phyloP scores from a whole-genome alignment of 2,888 invertebrate species.

The Spilarctia lutea region DNA sequence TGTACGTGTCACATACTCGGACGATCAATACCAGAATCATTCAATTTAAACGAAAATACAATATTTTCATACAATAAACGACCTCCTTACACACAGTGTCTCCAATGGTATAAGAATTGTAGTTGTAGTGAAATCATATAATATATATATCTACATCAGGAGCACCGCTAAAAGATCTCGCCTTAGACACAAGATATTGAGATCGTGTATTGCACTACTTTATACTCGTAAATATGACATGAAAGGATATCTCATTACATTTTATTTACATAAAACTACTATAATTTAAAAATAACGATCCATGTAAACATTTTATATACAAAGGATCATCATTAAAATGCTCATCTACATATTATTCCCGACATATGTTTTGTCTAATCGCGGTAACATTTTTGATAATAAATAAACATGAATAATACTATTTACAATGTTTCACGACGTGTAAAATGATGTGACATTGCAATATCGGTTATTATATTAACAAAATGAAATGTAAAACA shows the following conservation, averaged over 20 bases:
- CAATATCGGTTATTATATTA: conserved; percentile 45
- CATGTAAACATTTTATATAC: conserved; percentile 65
- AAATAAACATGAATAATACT: conserved; percentile 56
- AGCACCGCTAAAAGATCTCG: conserved; percentile 59
- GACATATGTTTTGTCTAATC: conserved; percentile 18
- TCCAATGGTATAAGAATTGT: conserved; percentile 32
- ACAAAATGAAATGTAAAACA: conserved; percentile 48
- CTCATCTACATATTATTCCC: conserved; percentile 19
- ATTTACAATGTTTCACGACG: conserved; percentile 60
- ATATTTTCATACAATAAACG: conserved; percentile 63
- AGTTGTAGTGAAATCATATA: conserved; percentile 32
- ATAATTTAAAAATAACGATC: conserved; percentile 58
- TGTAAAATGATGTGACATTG: conserved; percentile 41
- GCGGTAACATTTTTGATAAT: conserved; percentile 26
- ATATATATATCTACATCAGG: conserved; percentile 49
- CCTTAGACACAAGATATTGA: conserved; percentile 57
- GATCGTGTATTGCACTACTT: conserved; percentile 72
- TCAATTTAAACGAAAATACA: conserved; percentile 49
- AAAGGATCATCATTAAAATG: conserved; percentile 47
- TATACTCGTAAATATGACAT: conserved; percentile 53
- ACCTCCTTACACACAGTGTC: conserved; percentile 53
- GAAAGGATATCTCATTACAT: conserved; percentile 45
- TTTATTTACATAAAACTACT: conserved; percentile 64
- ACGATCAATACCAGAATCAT: conserved; percentile 40
- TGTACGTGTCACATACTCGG: conserved; percentile 46